Evolutionary conservation across 2,888 invertebrate genomes (phyloP), one percentile per base, ranked within the genome.

Genomic region (Thecocarcelia acutangulata): DNA sequence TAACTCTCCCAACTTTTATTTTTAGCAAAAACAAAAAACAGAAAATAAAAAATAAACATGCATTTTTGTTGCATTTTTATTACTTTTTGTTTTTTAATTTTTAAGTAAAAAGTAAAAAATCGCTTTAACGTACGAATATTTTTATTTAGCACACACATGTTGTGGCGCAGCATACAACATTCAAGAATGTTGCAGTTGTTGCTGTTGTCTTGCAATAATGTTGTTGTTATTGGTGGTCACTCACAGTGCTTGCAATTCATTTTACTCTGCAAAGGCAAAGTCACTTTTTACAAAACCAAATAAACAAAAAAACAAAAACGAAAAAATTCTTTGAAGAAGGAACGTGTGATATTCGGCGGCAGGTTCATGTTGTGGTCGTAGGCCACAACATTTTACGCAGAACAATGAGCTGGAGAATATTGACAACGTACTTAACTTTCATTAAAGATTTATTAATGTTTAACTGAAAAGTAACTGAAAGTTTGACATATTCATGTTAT

Each of bases 141-240:
- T 73, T 74, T 78, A 82, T 82, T 82, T 78, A 78, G 82, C 82
- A 82, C 82, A 82, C 73, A 82, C 82, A 82, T 78, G 78, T 59
- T 80, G 64, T 59, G 9, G 61, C 24, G 28, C 68, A 68, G 50
- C 48, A 54, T 56, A 68, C 50, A 59, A 48, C 17, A 48, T 19
- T 50, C 44, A 68, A 61, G 68, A 76, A 76, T 68, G 75, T 68
- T 68, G 68, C 59, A 75, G 48, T 75, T 58, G 50, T 58, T 61
- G 52, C 42, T 5, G 70, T 70, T 66, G 54, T 61, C 61, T 50
- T 50, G 50, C 58, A 48, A 75, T 50, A 33, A 59, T 8, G n/a
- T 24, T 50, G 68, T 52, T 44, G 19, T 59, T 63, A 46, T 63
- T 78, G 58, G 44, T 78, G 78, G 64, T 44, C 64, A n/a, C n/a